Percentiles rank a stretch among this genome's conserved stretches.
These are phyloP conservation scores for Tromatobia lineatoria DNA, from an alignment of 2,888 invertebrate species.

Conservation along the genomic window DNA sequence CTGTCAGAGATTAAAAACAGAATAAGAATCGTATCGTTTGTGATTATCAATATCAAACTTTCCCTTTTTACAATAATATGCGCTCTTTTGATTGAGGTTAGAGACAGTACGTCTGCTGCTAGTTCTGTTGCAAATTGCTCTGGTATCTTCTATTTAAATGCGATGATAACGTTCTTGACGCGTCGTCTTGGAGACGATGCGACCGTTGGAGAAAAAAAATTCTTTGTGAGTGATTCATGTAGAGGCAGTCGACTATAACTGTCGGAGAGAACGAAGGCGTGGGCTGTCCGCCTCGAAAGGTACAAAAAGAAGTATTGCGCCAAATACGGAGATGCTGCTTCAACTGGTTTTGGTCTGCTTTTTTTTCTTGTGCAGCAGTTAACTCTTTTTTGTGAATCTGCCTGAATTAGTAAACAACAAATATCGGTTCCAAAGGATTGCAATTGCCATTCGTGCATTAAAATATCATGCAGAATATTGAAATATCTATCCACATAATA, in stretches of 20 bases:
- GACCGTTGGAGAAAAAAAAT: conserved; percentile 65
- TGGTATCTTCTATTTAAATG: conserved; percentile 31
- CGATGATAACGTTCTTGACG: conserved; percentile 1
- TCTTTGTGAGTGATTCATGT: conserved; percentile 68
- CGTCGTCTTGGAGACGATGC: conserved; percentile 9
- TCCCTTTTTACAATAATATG: not conserved
- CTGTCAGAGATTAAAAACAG: no score
- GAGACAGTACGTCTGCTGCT: not conserved
- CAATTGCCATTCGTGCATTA: not conserved
- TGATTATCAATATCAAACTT: no score
- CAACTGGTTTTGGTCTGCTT: conserved; percentile 76
- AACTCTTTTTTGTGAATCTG: not conserved
- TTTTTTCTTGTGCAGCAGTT: conserved; percentile 21
- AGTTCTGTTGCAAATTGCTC: conserved; percentile 49
- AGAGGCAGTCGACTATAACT: conserved; percentile 46
- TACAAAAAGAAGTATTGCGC: conserved; percentile 71
- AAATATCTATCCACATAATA: no score
- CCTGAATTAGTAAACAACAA: conserved; percentile 7
- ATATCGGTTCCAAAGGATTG: not conserved
- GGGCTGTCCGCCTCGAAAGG: conserved; percentile 60
- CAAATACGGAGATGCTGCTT: conserved; percentile 77
- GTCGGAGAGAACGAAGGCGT: conserved; percentile 57
- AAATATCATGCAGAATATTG: not conserved
- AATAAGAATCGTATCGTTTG: no score
- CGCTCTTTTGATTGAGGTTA: not conserved